phyloP scores from a whole-genome alignment of 30 jellyfish, hydroid and myxozoan genomes.

The Cassiopea xamachana region DNA sequence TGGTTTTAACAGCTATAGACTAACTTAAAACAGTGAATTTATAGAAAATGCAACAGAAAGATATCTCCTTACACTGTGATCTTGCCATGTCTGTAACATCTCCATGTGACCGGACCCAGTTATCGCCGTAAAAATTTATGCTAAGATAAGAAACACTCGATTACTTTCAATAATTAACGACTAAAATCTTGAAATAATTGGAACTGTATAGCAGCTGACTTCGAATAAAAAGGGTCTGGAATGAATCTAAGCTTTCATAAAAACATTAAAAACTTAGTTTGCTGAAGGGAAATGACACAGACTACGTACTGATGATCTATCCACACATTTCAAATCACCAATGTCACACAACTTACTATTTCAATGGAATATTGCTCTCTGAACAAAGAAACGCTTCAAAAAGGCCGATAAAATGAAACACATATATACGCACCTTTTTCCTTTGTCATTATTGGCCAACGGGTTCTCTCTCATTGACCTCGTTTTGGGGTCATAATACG shows the following conservation, averaged over 20 bases:
- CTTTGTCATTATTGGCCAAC: slow-evolving; percentile 80
- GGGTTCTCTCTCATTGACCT: slow-evolving; percentile 98
- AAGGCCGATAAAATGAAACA: not conserved
- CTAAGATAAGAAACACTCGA: slow-evolving; percentile 41
- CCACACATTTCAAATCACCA: too few species aligned
- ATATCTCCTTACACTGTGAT: slow-evolving; percentile 80
- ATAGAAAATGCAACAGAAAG: not conserved
- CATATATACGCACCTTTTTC: slow-evolving; percentile 71
- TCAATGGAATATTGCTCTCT: too few species aligned
- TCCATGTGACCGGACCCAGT: slow-evolving; percentile 92
- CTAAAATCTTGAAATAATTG: too few species aligned
- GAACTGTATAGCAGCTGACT: too few species aligned
- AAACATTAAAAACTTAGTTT: too few species aligned
- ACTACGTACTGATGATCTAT: too few species aligned
- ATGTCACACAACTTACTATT: too few species aligned
- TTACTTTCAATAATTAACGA: not conserved
- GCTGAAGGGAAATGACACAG: too few species aligned
- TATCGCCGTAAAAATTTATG: slow-evolving; percentile 91
- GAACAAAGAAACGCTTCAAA: too few species aligned
- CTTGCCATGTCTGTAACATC: slow-evolving; percentile 89
- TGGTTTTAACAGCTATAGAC: not conserved
- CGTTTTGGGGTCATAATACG: slow-evolving; percentile 98
- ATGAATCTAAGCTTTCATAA: too few species aligned
- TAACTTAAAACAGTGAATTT: not conserved
- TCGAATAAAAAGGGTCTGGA: too few species aligned